phyloP scores from a whole-genome alignment of 2,797 vertebrate genomes.

The Bradypus variegatus region DNA sequence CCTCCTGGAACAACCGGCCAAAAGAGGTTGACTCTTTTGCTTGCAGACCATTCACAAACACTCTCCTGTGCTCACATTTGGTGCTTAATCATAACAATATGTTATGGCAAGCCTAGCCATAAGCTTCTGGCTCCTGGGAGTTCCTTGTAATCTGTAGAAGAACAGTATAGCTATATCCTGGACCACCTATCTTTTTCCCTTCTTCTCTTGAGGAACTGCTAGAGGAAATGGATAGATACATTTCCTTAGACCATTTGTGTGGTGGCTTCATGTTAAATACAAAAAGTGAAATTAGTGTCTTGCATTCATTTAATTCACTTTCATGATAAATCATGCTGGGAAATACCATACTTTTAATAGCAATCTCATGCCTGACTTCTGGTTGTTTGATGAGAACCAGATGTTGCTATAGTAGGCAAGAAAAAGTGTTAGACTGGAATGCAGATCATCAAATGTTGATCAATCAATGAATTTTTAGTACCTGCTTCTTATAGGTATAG shows the following conservation, averaged over 20 bases:
- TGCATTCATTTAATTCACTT: accelerated
- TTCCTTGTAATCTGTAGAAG: not conserved
- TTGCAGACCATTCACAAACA: not conserved
- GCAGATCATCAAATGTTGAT: not conserved
- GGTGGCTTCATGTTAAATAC: not conserved
- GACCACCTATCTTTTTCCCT: not conserved
- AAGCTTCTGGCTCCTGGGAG: not conserved
- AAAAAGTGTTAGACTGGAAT: not conserved
- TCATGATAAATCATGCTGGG: not conserved
- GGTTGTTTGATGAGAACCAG: not conserved
- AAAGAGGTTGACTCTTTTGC: not conserved
- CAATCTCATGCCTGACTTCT: not conserved
- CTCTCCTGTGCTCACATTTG: not conserved
- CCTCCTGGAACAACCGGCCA: not conserved
- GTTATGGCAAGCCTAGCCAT: not conserved
- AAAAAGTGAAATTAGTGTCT: not conserved
- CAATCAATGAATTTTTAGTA: not conserved
- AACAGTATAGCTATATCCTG: not conserved
- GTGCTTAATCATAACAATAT: not conserved
- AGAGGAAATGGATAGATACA: not conserved
- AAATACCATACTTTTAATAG: not conserved
- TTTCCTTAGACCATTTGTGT: not conserved
- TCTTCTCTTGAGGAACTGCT: not conserved
- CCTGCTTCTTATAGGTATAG: not conserved
- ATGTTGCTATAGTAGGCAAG: not conserved